Evolutionary conservation across 2,113 vertebrate species (phyloP), one percentile per base, ranked within the genome.

Genomic region (Labeo rohita): DNA sequence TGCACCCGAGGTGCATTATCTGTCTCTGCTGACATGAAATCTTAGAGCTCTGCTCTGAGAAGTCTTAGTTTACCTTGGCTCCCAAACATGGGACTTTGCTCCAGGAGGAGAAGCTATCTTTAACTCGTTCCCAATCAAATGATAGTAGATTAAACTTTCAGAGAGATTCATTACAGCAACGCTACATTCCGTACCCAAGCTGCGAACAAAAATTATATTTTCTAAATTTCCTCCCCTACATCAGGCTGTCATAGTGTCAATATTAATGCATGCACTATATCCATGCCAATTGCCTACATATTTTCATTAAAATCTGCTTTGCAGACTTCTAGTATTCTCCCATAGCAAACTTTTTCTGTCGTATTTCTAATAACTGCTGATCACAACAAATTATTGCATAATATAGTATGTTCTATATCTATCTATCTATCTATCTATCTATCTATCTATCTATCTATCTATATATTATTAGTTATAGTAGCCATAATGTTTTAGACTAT

Each of bases 1-100:
- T 79, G 66, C 74, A 79, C 63, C 39, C 82, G 59, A 74, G 86
- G 81, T 59, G 61, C 83, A 81, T 74, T 81, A 63, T 85, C 87
- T 77, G 61, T 88, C 83, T 56, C 76, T 82, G 43, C 47, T 49
- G 85, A 81, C 54, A 7, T 74, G n/a, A 50, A 75, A 83, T 76
- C 73, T 52, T 75, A 83, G 59, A 82, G 61, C 45, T 66, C 43
- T 52, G n/a, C 61, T 63, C 23, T 13, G 39, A 73, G 18, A 74
- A 65, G 77, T 16, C 18, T 65, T 66, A 23, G 56, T 83, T 83
- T 87, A 83, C 79, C 54, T 85, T 85, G 84, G 72, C 79, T 63
- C 47, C 50, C 47, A 36, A 56, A 83, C 74, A 63, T 52, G 73
- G 83, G 47, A 34, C 80, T 76, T 47, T 56, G 59, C 63, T 84